Evolutionary conservation across 1,140 invertebrate species (phyloP), one percentile per base, ranked within the genome.

Genomic region (Agrilus planipennis): DNA sequence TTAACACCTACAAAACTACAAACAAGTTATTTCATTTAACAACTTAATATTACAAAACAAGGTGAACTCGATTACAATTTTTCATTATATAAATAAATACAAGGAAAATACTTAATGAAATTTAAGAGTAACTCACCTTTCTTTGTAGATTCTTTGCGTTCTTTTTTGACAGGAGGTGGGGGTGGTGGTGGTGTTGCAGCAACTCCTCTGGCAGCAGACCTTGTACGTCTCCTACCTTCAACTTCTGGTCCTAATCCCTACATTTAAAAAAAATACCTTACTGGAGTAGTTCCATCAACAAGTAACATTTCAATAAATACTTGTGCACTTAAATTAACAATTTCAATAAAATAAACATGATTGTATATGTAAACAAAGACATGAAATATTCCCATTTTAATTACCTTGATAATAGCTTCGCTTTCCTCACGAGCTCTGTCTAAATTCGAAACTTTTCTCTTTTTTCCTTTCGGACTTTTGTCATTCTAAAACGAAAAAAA

Each of bases 181-280:
- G 57, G 57, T 5, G 64, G 64, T 34, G 63, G 61, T n/a, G 63
- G 60, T 11, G 60, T 62, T 5, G 60, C 61, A 27, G 57, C 49
- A 11, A 58, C 54, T 12, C 62, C 62, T 46, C 62, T 58, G 15
- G 62, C 62, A 7, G 63, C 55, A 14, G 64, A 67, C 25, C 64
- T 44, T 5, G 64, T 67, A 16, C 61, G 49, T 20, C 64, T 54
- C 28, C 64, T 47, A 11, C 63, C 63, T 46, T 64, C 63, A 21
- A 60, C 49, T 42, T 63, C 57, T 36, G 56, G 52, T 19, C 49
- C 54, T 16, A 58, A 39, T 19, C 53, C 55, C 60, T 62, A 48
- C 32, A 51, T 47, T 30, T 25, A 17, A 32, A 35, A 39, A 43
- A 18, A 22, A 27, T n/a, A 32, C n/a, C n/a, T n/a, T n/a, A n/a